Percentiles rank a stretch among this genome's conserved stretches.
phyloP scores from a whole-genome alignment of 2,113 vertebrate species.

The Azemiops feae region DNA sequence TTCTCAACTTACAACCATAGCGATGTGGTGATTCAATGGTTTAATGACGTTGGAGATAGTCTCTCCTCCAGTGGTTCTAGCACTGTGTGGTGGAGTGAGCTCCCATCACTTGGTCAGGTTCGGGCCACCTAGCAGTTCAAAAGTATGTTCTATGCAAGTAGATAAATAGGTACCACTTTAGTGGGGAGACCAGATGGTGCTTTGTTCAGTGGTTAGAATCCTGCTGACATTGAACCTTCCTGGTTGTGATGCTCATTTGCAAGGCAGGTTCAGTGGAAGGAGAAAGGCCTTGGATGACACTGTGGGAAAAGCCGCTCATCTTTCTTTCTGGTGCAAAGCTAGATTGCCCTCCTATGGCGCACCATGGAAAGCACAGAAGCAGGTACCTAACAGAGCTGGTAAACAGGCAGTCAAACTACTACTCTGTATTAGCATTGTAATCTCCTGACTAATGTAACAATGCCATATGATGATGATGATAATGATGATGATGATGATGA shows the following conservation, averaged over 20 bases:
- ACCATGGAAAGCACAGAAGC: not conserved
- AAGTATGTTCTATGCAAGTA: not conserved
- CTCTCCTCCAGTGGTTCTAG: not conserved
- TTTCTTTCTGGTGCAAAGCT: not conserved
- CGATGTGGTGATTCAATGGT: not conserved
- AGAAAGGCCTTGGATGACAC: not conserved
- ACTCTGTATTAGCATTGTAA: not conserved
- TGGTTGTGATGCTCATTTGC: not conserved
- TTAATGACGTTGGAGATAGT: not conserved
- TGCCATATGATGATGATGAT: too few species aligned
- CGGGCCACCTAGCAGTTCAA: not conserved
- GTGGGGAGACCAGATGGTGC: not conserved
- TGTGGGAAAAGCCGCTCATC: not conserved
- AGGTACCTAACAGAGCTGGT: not conserved
- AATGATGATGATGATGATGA: too few species aligned
- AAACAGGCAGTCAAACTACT: not conserved
- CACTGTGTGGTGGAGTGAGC: not conserved
- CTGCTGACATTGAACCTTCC: not conserved
- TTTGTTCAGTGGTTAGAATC: not conserved
- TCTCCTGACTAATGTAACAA: not conserved
- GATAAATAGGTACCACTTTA: not conserved
- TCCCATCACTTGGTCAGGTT: not conserved
- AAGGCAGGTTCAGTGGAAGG: not conserved
- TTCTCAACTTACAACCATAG: not conserved
- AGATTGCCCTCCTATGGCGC: not conserved